Base-by-base conservation (phyloP, 2,888 invertebrate species). In the Ophion obscuratus region DNA sequence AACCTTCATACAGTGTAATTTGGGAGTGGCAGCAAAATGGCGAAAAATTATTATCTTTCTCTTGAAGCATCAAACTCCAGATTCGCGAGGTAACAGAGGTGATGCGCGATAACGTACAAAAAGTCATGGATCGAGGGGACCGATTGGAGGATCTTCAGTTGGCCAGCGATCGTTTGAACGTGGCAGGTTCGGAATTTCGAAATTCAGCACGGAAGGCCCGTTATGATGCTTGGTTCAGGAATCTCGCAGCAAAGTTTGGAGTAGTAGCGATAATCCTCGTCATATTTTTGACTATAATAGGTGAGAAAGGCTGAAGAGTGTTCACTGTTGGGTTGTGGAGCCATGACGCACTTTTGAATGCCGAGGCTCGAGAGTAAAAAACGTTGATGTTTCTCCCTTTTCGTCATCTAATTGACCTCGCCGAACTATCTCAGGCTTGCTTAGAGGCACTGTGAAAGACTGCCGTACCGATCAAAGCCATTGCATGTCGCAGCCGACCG, bases 91-190 rank as follows among this genome's bases (percentile, higher is more conserved):
- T 94, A 27, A 93, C 94, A 0, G 93, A 93, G 53, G 92, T 92
- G 24, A 94, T 94, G 94, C 91, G 93, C 0, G 92, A 92, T 44
- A 94, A 94, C 86, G 93, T 94, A 6, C 92, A 93, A 74, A 94
- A 92, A 87, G 92, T 94, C 3, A 89, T 94, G 88, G 94, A 94
- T 47, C 90, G 94, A 44, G 94, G 94, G 0, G 94, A 94, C 27
- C 92, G 91, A 70, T 86, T 94, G 53, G 94, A 94, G 74, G 92
- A 94, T 82, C 88, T 94, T 20, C 94, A 94, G 83, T 90, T 92
- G 62, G 92, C 92, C 2, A 94, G 94, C 78, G 94, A 94, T 80
- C 91, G 93, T 36, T 88, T 94, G 59, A 90, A 84, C 24, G 87
- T 92, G 66, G 90, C 91, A 0, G 93, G 94, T 57, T 90, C 89